A percentile compares a stretch with the other conserved stretches of the same genome.
phyloP scores from a whole-genome alignment of 2,888 invertebrate genomes.

The Reticulitermes lucifugus region DNA sequence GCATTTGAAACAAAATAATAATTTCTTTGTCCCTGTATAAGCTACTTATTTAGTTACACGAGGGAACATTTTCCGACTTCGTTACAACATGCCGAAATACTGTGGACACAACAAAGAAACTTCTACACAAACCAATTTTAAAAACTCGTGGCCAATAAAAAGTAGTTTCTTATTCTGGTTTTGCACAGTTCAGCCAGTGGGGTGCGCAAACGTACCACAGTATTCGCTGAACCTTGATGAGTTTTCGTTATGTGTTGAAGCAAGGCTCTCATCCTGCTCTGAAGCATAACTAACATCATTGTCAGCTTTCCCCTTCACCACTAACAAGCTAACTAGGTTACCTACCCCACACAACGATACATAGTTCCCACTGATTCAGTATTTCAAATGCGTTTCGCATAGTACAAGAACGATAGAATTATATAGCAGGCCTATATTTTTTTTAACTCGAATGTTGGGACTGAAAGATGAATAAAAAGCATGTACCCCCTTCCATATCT shows the following conservation, averaged over 20 bases:
- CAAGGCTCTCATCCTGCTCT: background rate
- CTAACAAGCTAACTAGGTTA: constrained; percentile 46
- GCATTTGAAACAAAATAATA: too few species aligned
- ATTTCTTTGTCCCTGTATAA: too few species aligned
- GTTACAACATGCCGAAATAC: too few species aligned
- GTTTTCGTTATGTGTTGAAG: background rate
- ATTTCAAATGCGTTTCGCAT: constrained; percentile 36
- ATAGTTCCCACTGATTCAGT: constrained; percentile 32
- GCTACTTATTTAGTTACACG: too few species aligned
- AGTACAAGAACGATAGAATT: constrained; percentile 33
- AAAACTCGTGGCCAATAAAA: too few species aligned
- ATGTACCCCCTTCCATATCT: background rate
- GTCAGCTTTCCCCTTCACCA: constrained; percentile 31
- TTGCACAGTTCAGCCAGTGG: background rate
- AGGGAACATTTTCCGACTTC: too few species aligned
- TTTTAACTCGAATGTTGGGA: constrained; percentile 29
- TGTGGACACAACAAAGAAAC: too few species aligned
- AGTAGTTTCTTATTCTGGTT: too few species aligned
- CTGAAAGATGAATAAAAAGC: background rate
- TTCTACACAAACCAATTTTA: too few species aligned
- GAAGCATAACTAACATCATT: constrained; percentile 35
- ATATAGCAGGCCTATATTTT: constrained; percentile 11
- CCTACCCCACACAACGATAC: constrained; percentile 39
- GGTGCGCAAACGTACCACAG: background rate
- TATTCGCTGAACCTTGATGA: constrained; percentile 1